Conservation (phyloP, 2,888 invertebrate genomes). For the Alloplasta piceator region DNA sequence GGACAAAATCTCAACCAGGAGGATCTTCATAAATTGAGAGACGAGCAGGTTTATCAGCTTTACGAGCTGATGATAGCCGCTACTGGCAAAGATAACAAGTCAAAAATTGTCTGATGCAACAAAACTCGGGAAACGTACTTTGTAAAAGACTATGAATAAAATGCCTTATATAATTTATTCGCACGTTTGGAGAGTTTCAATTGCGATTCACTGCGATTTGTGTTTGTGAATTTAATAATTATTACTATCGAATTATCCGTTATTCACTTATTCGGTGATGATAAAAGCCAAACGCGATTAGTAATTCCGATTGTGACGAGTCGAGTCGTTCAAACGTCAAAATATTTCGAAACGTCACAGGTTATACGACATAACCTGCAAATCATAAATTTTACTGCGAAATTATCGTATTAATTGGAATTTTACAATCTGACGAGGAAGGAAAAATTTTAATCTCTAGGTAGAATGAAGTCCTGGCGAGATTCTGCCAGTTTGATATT, state of each 20-base stretch:
- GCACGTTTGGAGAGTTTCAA: too few relatives aligned
- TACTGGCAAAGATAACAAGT: conserved; percentile 80
- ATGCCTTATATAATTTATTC: too few relatives aligned
- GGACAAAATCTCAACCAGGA: conserved; percentile 87
- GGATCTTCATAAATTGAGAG: conserved; percentile 89
- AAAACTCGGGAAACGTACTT: too few relatives aligned
- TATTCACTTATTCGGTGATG: not conserved
- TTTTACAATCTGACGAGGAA: not conserved
- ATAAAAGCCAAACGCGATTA: not conserved
- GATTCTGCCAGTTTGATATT: conserved; percentile 88
- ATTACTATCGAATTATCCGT: not conserved
- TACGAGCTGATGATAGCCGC: conserved; percentile 92
- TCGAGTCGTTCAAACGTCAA: not conserved
- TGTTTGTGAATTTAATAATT: not conserved
- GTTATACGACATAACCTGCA: conserved; percentile 4
- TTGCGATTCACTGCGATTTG: too few relatives aligned
- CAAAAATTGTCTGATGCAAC: conserved; percentile 25
- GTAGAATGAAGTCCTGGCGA: conserved; percentile 85
- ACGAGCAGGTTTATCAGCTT: conserved; percentile 93
- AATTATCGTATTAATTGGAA: not conserved
- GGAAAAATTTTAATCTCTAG: not conserved
- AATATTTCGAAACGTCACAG: not conserved
- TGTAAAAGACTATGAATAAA: too few relatives aligned
- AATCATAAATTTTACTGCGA: not conserved
- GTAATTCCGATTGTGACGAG: not conserved